Evolutionary conservation across 2,797 vertebrate species (phyloP), one percentile per base, ranked within the genome.

Genomic region (Carduelis carduelis): DNA sequence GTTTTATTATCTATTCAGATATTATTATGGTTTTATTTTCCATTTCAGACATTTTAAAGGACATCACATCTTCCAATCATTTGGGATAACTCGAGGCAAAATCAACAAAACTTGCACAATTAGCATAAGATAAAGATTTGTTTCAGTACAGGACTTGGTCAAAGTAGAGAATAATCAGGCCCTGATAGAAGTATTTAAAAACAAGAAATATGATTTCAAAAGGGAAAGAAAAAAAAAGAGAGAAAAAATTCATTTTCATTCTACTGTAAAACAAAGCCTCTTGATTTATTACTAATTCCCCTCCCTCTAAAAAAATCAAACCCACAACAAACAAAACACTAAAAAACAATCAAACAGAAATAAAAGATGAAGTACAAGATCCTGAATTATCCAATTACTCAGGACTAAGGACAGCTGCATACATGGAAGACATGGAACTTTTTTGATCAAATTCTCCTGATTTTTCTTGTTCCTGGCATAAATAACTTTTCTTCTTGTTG

Each of bases 271-370:
- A 46, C 12, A 49, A 53, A 70, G 23, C 6, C 59, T 10, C 4
- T 63, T 59, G 3, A 20, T 43, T n/a, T 82, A 13, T 52, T n/a
- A 41, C 23, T 19, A 9, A 9, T 1, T 5, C 2, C 32, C 11
- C 21, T 12, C 8, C 8, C 3, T 9, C 3, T 11, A 57, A 35
- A 34, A 56, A 56, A 6, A 43, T 6, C 3, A 77, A 77, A 44
- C 26, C 3, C 12, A 10, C 8, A 61, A n/a, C 2, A 43, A 79
- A 14, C 3, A 37, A 64, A 28, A 1, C 0, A 43, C 2, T 1
- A 37, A n/a, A 53, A 83, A 50, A 0, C 1, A 61, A 37, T 32
- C 4, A 65, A 80, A 52, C 2, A 47, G 15, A 64, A 56, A 24
- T 34, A 34, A 46, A 76, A 70, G 5, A 24, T 37, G 26, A 83